Base-by-base conservation (phyloP, 1,140 invertebrate genomes). In the Steinernema feltiae region DNA sequence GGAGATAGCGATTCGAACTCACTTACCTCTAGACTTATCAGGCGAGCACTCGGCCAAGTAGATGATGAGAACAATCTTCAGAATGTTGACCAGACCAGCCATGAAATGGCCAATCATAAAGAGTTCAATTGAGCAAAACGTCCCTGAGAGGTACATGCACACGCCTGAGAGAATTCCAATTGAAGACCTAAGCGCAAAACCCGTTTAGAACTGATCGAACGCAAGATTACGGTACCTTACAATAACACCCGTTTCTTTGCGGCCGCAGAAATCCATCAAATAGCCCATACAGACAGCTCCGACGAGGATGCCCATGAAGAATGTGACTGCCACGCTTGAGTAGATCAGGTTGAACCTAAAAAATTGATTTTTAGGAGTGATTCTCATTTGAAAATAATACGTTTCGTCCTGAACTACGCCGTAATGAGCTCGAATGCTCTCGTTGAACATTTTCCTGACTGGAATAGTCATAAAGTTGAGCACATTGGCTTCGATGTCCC, bases 61-160 rank as follows among this genome's bases (percentile, higher is more conserved):
- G 32, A 82, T 83, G 63, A 82, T 78, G 1, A 84, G 24, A n/a
- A 76, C 78, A 30, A 81, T 75, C 70, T 85, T 85, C 17, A 76
- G 46, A 31, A 71, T 76, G 1, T 48, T 53, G 15, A 81, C 24
- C 15, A 82, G 32, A 21, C 81, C 81, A 2, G 81, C 81, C n/a
- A 84, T 63, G 18, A 82, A 70, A 31, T 82, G 81, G 1, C 81
- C 81, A 0, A 82, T 29, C 1, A 82, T 73, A 41, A 84, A 82
- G 17, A 82, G 70, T 79, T 82, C 81, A 48, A 82, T 75, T 21
- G 76, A 46, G 27, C 73, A 73, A 18, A 74, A 32, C 17, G 35
- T 75, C 15, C 82, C 53, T 7, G 79, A 70, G 21, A 76, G 48
- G 0, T 82, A 17, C 81, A 82, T 84, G 18, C 27, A 79, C 1